phyloP scores from a whole-genome alignment of 2,888 invertebrate species.

The Dicyrtoma fusca region DNA sequence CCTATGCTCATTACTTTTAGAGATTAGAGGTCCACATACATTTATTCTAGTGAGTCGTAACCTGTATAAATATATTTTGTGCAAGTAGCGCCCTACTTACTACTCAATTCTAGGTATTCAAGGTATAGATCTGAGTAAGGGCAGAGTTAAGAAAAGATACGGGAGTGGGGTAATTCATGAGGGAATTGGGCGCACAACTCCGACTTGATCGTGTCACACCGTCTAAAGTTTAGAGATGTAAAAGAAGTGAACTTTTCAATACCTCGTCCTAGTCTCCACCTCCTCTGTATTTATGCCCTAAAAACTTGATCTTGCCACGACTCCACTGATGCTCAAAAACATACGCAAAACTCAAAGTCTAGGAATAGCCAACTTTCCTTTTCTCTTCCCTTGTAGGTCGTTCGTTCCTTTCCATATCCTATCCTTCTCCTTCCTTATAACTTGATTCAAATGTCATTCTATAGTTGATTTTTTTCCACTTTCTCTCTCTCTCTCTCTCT shows the following conservation, averaged over 20 bases:
- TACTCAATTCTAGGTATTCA: background rate
- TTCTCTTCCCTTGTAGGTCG: constrained; percentile 29
- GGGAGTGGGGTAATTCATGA: constrained; percentile 15
- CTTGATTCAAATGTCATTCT: constrained; percentile 43
- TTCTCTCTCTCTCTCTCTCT: background rate
- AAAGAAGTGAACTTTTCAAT: constrained; percentile 32
- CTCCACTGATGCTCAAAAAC: constrained; percentile 13
- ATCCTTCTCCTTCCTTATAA: constrained; percentile 6
- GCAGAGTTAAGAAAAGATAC: constrained; percentile 5
- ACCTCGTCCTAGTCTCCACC: constrained; percentile 9
- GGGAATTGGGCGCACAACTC: constrained; percentile 21
- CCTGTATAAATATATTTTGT: no score
- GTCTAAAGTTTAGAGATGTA: constrained; percentile 31
- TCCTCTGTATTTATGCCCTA: constrained; percentile 33
- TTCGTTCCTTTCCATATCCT: background rate
- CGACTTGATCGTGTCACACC: constrained; percentile 26
- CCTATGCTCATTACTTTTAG: no score
- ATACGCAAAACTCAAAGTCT: background rate
- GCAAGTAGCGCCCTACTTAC: background rate
- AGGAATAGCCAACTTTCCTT: background rate
- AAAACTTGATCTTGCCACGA: constrained; percentile 32
- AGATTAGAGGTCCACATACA: no score
- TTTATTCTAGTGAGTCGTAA: no score
- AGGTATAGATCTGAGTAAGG: background rate
- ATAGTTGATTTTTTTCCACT: constrained; percentile 28